A percentile compares a stretch with the other conserved stretches of the same genome.
phyloP scores from a whole-genome alignment of 2,888 invertebrate species.

The Plutella xylostella region DNA sequence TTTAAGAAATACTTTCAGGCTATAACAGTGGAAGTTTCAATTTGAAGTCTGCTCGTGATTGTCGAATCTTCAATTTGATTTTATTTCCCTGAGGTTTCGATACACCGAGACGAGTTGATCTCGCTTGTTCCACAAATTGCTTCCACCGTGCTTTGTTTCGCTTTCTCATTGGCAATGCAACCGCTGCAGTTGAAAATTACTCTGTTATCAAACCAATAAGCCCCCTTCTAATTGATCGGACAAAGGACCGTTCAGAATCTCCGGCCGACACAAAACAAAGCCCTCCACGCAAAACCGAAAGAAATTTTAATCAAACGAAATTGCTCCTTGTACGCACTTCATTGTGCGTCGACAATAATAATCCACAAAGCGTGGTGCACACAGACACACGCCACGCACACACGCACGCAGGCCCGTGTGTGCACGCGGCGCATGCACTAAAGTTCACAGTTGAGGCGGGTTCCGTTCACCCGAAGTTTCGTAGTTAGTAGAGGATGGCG shows the following conservation, averaged over 20 bases:
- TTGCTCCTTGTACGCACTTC: conserved; percentile 43
- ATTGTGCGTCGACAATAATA: conserved; percentile 49
- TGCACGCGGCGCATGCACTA: conserved; percentile 35
- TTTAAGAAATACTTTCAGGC: too few species aligned
- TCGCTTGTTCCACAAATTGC: too few species aligned
- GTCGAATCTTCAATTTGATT: too few species aligned
- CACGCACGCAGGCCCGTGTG: conserved; percentile 6
- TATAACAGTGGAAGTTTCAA: too few species aligned
- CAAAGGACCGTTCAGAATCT: conserved; percentile 41
- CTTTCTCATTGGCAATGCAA: neutral
- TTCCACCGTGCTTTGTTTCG: too few species aligned
- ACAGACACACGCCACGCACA: conserved; percentile 17
- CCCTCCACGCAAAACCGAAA: conserved; percentile 31
- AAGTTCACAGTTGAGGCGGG: conserved; percentile 29
- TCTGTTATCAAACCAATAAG: conserved; percentile 28
- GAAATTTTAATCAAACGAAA: conserved; percentile 47
- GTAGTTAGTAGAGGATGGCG: conserved; percentile 37
- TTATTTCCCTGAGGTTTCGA: too few species aligned
- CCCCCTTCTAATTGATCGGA: conserved; percentile 30
- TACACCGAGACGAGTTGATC: too few species aligned
- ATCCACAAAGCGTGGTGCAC: conserved; percentile 43
- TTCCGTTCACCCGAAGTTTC: conserved; percentile 40
- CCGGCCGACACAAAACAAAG: conserved; percentile 34
- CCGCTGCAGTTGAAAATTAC: neutral
- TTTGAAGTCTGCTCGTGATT: too few species aligned